Evolutionary conservation across 2,113 vertebrate genomes (phyloP).

Genomic region (Colistium nudipinnis): DNA sequence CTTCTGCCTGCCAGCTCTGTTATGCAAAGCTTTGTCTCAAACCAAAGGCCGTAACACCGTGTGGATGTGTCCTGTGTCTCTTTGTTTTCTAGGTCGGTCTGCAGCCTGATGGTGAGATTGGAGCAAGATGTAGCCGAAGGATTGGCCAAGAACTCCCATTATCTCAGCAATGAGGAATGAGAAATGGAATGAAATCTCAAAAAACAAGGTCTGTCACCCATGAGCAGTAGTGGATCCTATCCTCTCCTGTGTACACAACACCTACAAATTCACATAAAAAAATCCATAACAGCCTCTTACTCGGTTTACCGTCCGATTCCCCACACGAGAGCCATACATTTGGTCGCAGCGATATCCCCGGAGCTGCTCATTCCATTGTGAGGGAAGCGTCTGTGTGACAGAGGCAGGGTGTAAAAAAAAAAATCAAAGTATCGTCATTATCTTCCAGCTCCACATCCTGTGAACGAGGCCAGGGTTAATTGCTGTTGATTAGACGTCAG

Average conservation of each 20-base stretch:
- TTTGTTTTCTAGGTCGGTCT: slow-evolving; percentile 52
- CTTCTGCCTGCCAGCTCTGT: slow-evolving; percentile 47
- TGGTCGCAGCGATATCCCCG: slow-evolving; percentile 8
- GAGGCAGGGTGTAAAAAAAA: slow-evolving; percentile 48
- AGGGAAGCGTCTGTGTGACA: slow-evolving; percentile 40
- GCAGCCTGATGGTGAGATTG: slow-evolving; percentile 27
- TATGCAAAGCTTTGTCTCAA: slow-evolving; percentile 60
- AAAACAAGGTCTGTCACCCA: slow-evolving; percentile 61
- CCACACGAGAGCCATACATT: slow-evolving; percentile 23
- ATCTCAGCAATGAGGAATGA: slow-evolving; percentile 36
- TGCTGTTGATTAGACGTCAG: slow-evolving; percentile 72
- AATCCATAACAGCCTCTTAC: slow-evolving; percentile 11
- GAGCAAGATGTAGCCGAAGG: slow-evolving; percentile 23
- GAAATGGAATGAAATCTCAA: slow-evolving; percentile 50
- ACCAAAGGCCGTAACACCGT: slow-evolving; percentile 27
- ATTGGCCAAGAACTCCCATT: slow-evolving; percentile 42
- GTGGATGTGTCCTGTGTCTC: slow-evolving; percentile 43
- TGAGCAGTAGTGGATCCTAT: slow-evolving; percentile 9
- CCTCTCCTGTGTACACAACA: slow-evolving; percentile 5
- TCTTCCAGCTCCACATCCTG: slow-evolving; percentile 37
- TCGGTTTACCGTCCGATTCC: slow-evolving; percentile 28
- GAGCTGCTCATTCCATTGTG: slow-evolving; percentile 48
- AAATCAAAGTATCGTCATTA: slow-evolving; percentile 58
- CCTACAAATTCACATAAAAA: slow-evolving; percentile 12
- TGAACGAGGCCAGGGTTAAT: slow-evolving; percentile 69